These are phyloP conservation scores for Cercocebus atys DNA, from an alignment of 2,113 vertebrate species.

Conservation along the genomic window DNA sequence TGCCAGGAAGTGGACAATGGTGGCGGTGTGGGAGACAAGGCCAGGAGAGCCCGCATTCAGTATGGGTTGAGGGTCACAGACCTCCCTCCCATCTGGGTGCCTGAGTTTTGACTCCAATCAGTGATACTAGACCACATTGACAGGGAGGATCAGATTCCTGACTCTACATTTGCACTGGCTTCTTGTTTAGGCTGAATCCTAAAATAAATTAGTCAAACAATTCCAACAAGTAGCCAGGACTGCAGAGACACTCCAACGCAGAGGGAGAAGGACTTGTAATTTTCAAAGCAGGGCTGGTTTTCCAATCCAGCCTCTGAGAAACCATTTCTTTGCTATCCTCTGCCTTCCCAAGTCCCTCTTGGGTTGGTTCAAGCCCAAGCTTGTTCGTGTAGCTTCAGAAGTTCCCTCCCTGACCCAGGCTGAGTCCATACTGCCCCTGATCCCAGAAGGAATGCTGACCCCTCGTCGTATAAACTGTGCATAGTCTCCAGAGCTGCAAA, in stretches of 20 bases:
- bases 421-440: background rate
- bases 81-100: background rate
- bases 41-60: background rate
- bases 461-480: background rate
- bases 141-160: background rate
- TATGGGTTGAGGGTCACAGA: background rate
- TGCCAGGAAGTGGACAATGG: background rate
- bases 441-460: conserved; percentile 11
- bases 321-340: background rate
- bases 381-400: background rate
- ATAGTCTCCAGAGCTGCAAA: background rate
- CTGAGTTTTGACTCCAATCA: background rate
- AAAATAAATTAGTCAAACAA: background rate
- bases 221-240: background rate
- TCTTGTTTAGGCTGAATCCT: background rate
- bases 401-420: background rate
- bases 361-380: background rate
- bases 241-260: background rate
- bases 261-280: background rate
- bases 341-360: background rate
- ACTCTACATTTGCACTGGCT: background rate
- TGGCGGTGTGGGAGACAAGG: background rate
- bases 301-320: background rate
- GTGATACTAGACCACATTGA: background rate
- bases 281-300: background rate